Base-by-base conservation (phyloP, 2,113 vertebrate species). In the Agapornis roseicollis region DNA sequence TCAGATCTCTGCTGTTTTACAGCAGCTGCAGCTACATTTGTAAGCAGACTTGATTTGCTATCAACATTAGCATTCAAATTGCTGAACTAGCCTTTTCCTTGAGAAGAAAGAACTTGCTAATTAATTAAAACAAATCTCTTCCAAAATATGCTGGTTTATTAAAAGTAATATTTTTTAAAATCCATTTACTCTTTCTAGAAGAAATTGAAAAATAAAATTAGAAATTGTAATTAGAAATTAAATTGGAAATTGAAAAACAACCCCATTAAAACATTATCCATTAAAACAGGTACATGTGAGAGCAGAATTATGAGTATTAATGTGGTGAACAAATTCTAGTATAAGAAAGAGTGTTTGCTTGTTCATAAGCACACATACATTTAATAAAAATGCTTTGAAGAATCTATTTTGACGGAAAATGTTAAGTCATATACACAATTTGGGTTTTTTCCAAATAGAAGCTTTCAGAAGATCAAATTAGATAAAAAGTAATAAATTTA, bases 391-490 rank as follows among this genome's bases (percentile, higher is more conserved):
- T 11, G 12, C 18, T 85, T 64, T 29, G 31, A 88, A 82, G 27
- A 44, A 28, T 64, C 8, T 60, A 10, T 52, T 35, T 70, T 42
- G 23, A 82, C 4, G 8, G 9, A 61, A 84, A 82, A 49, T 17
- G 0, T 49, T 64, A 19, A 69, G 25, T 66, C 1, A 2, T 13
- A n/a, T 6, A 5, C 13, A 42, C 9, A 60, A 4, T 25, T 31
- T 49, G 12, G n/a, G n/a, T 64, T 53, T 81, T 68, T 68, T 35
- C 19, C 8, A 49, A 77, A 84, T 58, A 22, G 29, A 92, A 60
- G 13, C 2, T 78, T 5, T 14, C 20, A 80, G 31, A 92, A 72
- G 60, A 78, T 63, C 2, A 66, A 85, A 73, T 77, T 68, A 81
- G 90, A 70, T 52, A 35, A 80, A 90, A 47, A 61, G 2, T 31